Percentiles rank a stretch among this genome's conserved stretches.
Conservation (phyloP, 2,113 vertebrate species). For the Eulemur rufifrons region DNA sequence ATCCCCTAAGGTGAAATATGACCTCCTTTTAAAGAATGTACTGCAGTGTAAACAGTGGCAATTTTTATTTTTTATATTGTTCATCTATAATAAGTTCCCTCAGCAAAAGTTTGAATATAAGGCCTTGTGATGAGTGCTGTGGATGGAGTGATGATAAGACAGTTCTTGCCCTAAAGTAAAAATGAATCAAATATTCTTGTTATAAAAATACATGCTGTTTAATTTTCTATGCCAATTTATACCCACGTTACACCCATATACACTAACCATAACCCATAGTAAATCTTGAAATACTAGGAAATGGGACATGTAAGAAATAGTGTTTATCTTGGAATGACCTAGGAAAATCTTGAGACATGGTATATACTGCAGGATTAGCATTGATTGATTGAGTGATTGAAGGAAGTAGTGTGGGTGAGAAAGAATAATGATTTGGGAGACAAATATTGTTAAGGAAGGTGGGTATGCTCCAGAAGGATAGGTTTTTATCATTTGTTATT, state of each 20-base stretch:
- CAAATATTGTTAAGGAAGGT: neutral
- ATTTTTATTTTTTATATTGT: slow-evolving; percentile 47
- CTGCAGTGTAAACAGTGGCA: neutral
- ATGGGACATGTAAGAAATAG: neutral
- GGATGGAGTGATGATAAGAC: neutral
- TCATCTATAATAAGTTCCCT: slow-evolving; percentile 18
- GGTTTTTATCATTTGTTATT: slow-evolving; percentile 19
- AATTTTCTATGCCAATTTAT: slow-evolving; percentile 18
- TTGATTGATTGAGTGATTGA: neutral
- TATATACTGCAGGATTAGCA: neutral
- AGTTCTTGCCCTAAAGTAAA: slow-evolving; percentile 30
- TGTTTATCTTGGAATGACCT: neutral
- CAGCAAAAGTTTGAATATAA: neutral
- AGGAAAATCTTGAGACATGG: neutral
- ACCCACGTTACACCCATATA: neutral
- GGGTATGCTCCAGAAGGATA: neutral
- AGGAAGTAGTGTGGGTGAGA: neutral
- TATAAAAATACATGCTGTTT: neutral
- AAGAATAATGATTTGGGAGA: neutral
- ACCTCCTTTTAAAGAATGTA: slow-evolving; percentile 58
- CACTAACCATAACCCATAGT: neutral
- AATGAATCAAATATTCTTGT: slow-evolving; percentile 13
- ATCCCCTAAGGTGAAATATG: slow-evolving; percentile 40
- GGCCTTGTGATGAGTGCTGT: slow-evolving; percentile 31
- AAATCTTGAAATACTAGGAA: slow-evolving; percentile 18